These are phyloP conservation scores for Nephila pilipes DNA, from an alignment of 1,140 invertebrate genomes.

Conservation along the genomic window DNA sequence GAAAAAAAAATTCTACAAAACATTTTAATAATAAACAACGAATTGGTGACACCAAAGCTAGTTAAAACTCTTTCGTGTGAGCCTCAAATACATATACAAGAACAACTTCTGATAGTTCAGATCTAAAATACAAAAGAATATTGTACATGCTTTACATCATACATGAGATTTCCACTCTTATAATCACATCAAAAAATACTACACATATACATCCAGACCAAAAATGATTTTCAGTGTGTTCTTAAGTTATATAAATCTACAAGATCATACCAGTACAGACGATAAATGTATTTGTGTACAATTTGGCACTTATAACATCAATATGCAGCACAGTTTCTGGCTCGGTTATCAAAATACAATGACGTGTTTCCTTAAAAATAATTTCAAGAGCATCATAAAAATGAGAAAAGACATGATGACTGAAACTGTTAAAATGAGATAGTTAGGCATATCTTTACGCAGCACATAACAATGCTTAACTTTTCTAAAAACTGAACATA, in stretches of 20 bases:
- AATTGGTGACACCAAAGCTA: not conserved
- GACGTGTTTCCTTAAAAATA: not conserved
- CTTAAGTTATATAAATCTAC: not conserved
- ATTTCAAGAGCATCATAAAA: not conserved
- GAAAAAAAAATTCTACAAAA: not conserved
- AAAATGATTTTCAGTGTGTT: not conserved
- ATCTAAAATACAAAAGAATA: slow-evolving; percentile 2
- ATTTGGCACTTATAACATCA: slow-evolving; percentile 8
- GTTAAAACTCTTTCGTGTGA: not conserved
- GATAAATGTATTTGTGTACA: not conserved
- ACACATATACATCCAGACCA: not conserved
- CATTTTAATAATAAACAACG: not conserved
- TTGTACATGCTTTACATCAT: not conserved
- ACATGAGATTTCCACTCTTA: not conserved
- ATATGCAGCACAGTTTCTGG: not conserved
- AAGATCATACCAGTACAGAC: not conserved
- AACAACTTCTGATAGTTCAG: not conserved
- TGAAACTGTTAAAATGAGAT: not conserved
- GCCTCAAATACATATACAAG: not conserved
- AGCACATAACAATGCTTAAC: not conserved
- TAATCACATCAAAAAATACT: slow-evolving; percentile 22
- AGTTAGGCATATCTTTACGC: not conserved
- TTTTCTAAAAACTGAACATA: not conserved
- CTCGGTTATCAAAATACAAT: slow-evolving; percentile 24
- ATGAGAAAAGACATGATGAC: not conserved